Conservation (phyloP, 2,797 vertebrate genomes). For the Euthynnus affinis region DNA sequence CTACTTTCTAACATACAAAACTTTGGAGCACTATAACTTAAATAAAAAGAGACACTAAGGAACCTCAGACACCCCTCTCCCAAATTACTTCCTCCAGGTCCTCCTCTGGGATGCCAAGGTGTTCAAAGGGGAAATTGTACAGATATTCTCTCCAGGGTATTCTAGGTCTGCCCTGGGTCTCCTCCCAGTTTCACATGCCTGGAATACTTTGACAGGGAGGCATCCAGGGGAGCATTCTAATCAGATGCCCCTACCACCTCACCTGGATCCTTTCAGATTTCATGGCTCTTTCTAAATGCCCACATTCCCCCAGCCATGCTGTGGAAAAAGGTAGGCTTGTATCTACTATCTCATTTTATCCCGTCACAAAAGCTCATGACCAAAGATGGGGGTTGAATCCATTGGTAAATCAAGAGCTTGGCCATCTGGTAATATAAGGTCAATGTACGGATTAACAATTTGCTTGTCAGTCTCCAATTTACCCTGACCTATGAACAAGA, state of each 20-base stretch:
- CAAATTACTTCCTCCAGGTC: background rate
- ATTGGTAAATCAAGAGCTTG: background rate
- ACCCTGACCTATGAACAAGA: background rate
- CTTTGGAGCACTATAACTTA: background rate
- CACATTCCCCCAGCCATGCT: background rate
- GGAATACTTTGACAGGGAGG: background rate
- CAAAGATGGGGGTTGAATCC: background rate
- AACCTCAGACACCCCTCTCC: background rate
- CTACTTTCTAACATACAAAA: constrained; percentile 2
- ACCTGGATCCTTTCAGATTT: background rate
- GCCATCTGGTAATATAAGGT: background rate
- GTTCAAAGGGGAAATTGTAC: no score
- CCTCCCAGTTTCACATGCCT: background rate
- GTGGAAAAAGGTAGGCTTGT: background rate
- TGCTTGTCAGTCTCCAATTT: background rate
- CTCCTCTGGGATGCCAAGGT: background rate
- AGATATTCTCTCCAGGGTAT: no score
- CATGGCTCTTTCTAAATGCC: background rate
- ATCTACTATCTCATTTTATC: background rate
- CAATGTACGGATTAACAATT: background rate
- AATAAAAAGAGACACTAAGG: background rate
- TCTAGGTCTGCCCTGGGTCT: no score
- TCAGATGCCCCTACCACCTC: background rate
- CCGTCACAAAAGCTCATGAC: background rate
- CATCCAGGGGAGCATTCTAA: background rate